Evolutionary conservation across 2,888 invertebrate species (phyloP).

Genomic region (Synergus laeviventris): DNA sequence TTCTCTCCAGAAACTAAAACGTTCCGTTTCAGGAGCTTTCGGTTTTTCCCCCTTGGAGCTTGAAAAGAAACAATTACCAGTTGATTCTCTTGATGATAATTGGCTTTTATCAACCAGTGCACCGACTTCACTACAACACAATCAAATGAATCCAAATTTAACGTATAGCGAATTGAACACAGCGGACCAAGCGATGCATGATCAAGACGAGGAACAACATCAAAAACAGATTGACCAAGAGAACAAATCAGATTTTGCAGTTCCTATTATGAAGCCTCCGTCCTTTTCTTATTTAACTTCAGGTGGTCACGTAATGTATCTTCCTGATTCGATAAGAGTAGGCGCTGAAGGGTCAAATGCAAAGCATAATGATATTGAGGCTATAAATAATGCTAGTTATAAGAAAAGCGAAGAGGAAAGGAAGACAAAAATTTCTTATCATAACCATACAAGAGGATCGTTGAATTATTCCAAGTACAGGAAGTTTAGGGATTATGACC

Average conservation of each 20-base stretch:
- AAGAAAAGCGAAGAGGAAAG: conserved; percentile 50
- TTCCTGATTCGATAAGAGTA: conserved; percentile 77
- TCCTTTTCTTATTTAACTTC: conserved; percentile 80
- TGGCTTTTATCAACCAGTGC: conserved; percentile 90
- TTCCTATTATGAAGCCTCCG: conserved; percentile 69
- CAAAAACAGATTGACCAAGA: conserved; percentile 52
- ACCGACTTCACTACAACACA: conserved; percentile 86
- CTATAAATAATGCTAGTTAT: not conserved
- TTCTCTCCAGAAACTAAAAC: conserved; percentile 84
- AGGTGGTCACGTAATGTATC: conserved; percentile 88
- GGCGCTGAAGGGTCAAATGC: conserved; percentile 37
- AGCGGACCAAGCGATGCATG: conserved; percentile 30
- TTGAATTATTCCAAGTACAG: conserved; percentile 17
- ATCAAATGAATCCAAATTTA: conserved; percentile 63
- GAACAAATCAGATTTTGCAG: conserved; percentile 60
- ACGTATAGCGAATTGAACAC: conserved; percentile 51
- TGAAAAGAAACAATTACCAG: conserved; percentile 76
- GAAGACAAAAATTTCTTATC: conserved; percentile 2
- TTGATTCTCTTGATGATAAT: conserved; percentile 79
- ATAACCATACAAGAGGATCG: conserved; percentile 10
- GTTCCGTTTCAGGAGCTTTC: conserved; percentile 82
- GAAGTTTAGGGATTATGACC: conserved; percentile 4
- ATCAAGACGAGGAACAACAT: conserved; percentile 30
- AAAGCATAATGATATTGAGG: conserved; percentile 41
- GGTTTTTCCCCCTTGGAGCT: conserved; percentile 78